Evolutionary conservation across 1,140 invertebrate species (phyloP).

Genomic region (Diploscapter pachys): DNA sequence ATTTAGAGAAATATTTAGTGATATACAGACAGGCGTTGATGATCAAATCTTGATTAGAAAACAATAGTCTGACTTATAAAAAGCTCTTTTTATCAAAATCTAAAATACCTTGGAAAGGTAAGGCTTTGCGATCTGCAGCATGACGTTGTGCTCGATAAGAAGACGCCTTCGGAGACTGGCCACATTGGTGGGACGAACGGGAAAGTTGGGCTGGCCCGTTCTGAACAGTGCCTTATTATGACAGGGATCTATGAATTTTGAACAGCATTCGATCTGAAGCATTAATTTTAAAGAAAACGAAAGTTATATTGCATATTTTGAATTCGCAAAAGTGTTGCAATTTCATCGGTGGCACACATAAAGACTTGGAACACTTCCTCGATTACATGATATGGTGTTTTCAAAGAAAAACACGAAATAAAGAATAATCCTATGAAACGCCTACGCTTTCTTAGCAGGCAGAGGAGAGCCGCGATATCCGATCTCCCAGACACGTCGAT

Average conservation of each 20-base stretch:
- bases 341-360: neutral
- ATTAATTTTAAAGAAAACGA: neutral
- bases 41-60: too few relatives aligned
- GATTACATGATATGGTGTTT: neutral
- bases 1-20: too few relatives aligned
- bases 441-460: conserved; percentile 51
- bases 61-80: too few relatives aligned
- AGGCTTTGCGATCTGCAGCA: conserved; percentile 49
- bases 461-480: conserved; percentile 53
- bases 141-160: conserved; percentile 48
- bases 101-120: conserved; percentile 46
- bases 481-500: conserved; percentile 57
- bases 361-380: neutral
- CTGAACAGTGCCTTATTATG: conserved; percentile 34
- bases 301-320: neutral
- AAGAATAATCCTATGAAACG: too few relatives aligned
- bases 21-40: too few relatives aligned
- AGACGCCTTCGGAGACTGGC: conserved; percentile 39
- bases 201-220: conserved; percentile 45
- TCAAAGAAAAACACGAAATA: conserved; percentile 1
- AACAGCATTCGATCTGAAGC: neutral
- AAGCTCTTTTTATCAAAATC: too few relatives aligned
- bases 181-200: conserved; percentile 39
- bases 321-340: neutral
- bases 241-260: conserved; percentile 2